Conservation (phyloP, 2,888 invertebrate species). For the Mythimna ferrago region DNA sequence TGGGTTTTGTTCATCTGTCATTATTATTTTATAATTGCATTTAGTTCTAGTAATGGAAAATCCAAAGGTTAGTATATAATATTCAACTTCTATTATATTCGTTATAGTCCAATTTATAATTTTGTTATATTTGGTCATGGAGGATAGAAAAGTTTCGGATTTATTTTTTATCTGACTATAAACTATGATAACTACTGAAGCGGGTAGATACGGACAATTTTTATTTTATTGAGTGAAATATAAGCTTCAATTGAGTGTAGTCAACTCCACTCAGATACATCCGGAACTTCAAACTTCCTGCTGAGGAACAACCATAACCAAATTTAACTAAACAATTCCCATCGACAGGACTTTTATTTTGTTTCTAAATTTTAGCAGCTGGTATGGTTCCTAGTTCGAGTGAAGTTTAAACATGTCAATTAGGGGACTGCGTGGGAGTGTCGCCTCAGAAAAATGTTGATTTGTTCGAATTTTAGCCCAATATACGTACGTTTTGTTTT, state of each 20-base stretch:
- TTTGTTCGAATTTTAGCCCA: slow-evolving; percentile 68
- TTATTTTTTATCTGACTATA: slow-evolving; percentile 62
- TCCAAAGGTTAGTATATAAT: slow-evolving; percentile 90
- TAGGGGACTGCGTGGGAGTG: slow-evolving; percentile 89
- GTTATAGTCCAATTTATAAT: slow-evolving; percentile 76
- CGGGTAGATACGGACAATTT: slow-evolving; percentile 52
- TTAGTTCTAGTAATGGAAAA: slow-evolving; percentile 90
- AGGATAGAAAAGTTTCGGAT: slow-evolving; percentile 71
- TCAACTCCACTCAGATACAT: slow-evolving; percentile 61
- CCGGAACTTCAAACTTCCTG: slow-evolving; percentile 69
- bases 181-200: slow-evolving; percentile 39
- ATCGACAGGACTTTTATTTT: slow-evolving; percentile 82
- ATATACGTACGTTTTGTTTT: slow-evolving; percentile 73
- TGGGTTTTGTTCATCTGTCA: slow-evolving; percentile 82
- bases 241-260: slow-evolving; percentile 61
- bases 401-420: slow-evolving; percentile 90
- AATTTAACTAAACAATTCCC: slow-evolving; percentile 76
- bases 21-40: slow-evolving; percentile 87
- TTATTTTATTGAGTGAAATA: slow-evolving; percentile 50
- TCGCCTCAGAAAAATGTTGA: slow-evolving; percentile 81
- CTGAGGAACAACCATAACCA: slow-evolving; percentile 74
- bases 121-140: slow-evolving; percentile 78
- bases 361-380: slow-evolving; percentile 90
- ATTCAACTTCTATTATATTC: slow-evolving; percentile 74
- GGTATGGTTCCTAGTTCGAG: slow-evolving; percentile 91